These are phyloP conservation scores for Ormyrus thymus DNA, from an alignment of 2,888 invertebrate species.

Conservation along the genomic window DNA sequence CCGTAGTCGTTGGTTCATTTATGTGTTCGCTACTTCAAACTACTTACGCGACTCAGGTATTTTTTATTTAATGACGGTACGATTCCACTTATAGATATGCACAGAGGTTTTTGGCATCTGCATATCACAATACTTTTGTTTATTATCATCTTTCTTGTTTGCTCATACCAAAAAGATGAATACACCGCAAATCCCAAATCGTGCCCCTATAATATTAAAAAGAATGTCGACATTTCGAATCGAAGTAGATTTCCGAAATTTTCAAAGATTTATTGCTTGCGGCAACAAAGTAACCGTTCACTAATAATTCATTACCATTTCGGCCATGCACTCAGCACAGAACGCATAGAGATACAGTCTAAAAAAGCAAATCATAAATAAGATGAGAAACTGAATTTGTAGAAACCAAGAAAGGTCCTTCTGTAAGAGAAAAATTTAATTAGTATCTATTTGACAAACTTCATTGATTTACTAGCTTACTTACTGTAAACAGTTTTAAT, in stretches of 20 bases:
- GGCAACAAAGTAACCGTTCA: neutral
- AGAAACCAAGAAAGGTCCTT: neutral
- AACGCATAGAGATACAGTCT: constrained; percentile 4
- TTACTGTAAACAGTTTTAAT: constrained; percentile 8
- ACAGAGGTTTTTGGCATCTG: constrained; percentile 18
- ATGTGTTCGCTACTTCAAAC: no score
- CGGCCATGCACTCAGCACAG: neutral
- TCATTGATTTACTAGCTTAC: neutral
- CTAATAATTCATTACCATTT: neutral
- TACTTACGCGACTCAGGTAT: constrained; percentile 20
- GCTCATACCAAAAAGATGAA: constrained; percentile 15
- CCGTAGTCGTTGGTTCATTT: neutral
- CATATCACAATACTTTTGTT: constrained; percentile 5
- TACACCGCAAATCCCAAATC: constrained; percentile 14
- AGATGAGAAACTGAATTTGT: neutral
- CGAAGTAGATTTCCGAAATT: no score
- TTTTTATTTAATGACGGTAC: constrained; percentile 1
- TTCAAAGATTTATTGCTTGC: no score
- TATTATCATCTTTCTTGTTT: neutral
- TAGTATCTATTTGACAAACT: no score
- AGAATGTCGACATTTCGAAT: neutral
- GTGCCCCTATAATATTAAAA: constrained; percentile 8
- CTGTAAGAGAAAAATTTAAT: neutral
- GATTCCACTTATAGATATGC: constrained; percentile 19
- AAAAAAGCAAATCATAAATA: neutral